These are phyloP conservation scores for Leptodactylus fallax DNA, from an alignment of 2,797 vertebrate genomes.

Conservation along the genomic window DNA sequence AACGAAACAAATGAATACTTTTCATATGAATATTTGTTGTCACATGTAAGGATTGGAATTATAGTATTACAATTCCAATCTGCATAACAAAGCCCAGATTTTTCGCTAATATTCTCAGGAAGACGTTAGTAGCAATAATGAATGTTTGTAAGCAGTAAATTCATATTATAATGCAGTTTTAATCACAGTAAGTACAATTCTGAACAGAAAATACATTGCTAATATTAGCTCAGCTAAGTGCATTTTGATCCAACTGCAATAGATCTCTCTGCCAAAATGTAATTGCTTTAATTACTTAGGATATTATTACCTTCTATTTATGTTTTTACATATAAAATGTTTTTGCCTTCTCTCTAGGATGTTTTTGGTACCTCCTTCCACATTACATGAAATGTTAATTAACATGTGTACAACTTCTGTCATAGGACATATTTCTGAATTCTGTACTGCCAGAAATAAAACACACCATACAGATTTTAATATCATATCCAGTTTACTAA, in stretches of 20 bases:
- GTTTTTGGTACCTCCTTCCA: neutral
- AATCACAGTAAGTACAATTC: neutral
- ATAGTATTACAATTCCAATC: neutral
- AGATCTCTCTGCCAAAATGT: slow-evolving; percentile 36
- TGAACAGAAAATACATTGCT: slow-evolving; percentile 1
- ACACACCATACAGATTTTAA: slow-evolving; percentile 63
- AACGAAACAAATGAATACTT: neutral
- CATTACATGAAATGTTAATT: slow-evolving; percentile 29
- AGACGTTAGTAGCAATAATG: neutral
- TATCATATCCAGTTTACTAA: slow-evolving; percentile 63
- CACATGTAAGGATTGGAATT: neutral
- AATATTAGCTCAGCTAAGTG: slow-evolving; percentile 35
- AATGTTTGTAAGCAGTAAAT: neutral
- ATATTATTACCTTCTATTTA: slow-evolving; percentile 29
- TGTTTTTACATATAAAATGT: slow-evolving; percentile 28
- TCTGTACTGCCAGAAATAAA: slow-evolving; percentile 21
- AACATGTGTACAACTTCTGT: slow-evolving; percentile 2
- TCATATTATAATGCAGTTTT: slow-evolving; percentile 12
- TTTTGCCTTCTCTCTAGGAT: neutral
- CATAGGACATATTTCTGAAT: slow-evolving; percentile 18
- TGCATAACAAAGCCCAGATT: neutral
- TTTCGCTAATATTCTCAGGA: neutral
- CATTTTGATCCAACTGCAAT: slow-evolving; percentile 16
- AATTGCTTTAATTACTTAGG: slow-evolving; percentile 36
- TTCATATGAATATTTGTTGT: neutral